These are phyloP conservation scores for Takifugu bimaculatus DNA, from an alignment of 2,113 vertebrate genomes.

Conservation along the genomic window DNA sequence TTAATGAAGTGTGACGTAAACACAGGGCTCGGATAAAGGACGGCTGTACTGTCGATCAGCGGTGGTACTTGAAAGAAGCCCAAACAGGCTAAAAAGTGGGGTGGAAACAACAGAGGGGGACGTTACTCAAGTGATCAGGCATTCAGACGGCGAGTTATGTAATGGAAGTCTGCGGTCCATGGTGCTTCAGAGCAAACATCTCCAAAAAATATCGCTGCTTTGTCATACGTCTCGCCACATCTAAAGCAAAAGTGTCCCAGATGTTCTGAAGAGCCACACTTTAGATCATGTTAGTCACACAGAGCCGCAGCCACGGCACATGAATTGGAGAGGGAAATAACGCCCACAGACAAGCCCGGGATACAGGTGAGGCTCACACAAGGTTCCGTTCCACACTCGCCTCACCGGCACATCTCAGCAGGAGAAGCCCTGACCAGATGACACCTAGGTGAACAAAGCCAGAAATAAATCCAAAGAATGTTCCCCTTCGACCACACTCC, in stretches of 20 bases:
- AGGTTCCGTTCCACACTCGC: no score
- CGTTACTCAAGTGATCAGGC: not conserved
- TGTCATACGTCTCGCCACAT: not conserved
- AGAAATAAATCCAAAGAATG: no score
- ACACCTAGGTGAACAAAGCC: no score
- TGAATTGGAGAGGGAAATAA: not conserved
- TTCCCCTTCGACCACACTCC: no score
- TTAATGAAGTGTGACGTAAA: conserved; percentile 25
- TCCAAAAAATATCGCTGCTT: not conserved
- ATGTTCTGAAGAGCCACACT: not conserved
- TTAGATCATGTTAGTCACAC: not conserved
- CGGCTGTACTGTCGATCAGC: conserved; percentile 2
- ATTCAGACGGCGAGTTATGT: not conserved
- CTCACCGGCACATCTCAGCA: no score
- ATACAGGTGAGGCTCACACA: not conserved
- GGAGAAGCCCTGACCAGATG: no score
- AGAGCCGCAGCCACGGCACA: not conserved
- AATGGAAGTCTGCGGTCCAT: not conserved
- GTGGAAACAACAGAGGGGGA: not conserved
- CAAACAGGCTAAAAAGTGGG: not conserved
- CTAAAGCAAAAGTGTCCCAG: not conserved
- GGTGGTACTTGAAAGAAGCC: not conserved
- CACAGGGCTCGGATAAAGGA: conserved; percentile 17
- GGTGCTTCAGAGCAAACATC: not conserved
- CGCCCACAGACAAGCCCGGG: no score